Evolutionary conservation across 2,113 vertebrate genomes (phyloP), one percentile per base, ranked within the genome.

Genomic region (Seriola dumerili): DNA sequence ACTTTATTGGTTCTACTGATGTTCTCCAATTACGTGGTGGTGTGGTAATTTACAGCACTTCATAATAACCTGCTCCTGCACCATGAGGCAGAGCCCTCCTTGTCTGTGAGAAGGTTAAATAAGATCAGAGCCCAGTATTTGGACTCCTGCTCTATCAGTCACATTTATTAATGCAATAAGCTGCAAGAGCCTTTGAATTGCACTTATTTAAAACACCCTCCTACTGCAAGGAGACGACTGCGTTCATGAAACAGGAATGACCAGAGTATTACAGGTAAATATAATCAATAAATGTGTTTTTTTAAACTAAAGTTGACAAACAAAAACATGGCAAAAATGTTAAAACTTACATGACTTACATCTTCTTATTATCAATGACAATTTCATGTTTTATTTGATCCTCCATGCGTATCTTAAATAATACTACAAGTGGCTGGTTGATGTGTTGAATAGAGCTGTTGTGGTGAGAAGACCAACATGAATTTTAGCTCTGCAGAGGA

Each of bases 1-100:
- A 32, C 38, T 78, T 84, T 67, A 86, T 78, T 85, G 65, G 69
- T 66, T 76, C 68, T 73, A 54, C 68, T 48, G 63, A 84, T 82
- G 64, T 83, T 74, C 61, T 74, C 23, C 76, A 76, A 71, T 85
- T 88, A 84, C 65, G 54, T 76, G 62, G 58, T 76, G 62, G 52
- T 50, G 50, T 85, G 68, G 63, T 74, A 66, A 84, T 86, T 68
- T 76, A 74, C 21, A 78, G 46, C 61, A 23, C 81, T 87, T 82
- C 42, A 72, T 86, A 80, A 80, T 81, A 86, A 85, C 62, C 23
- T 74, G 54, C 71, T 81, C 29, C 17, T 58, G 23, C 44, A 54
- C 66, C 58, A n/a, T 54, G 55, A 81, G 44, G 36, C 67, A 62
- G n/a, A 23, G 57, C 25, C 59, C 23, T 69, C 10, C 9, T 67